A percentile compares a stretch with the other conserved stretches of the same genome.
These are phyloP conservation scores for Felis chaus DNA, from an alignment of 2,113 vertebrate genomes.

Conservation along the genomic window DNA sequence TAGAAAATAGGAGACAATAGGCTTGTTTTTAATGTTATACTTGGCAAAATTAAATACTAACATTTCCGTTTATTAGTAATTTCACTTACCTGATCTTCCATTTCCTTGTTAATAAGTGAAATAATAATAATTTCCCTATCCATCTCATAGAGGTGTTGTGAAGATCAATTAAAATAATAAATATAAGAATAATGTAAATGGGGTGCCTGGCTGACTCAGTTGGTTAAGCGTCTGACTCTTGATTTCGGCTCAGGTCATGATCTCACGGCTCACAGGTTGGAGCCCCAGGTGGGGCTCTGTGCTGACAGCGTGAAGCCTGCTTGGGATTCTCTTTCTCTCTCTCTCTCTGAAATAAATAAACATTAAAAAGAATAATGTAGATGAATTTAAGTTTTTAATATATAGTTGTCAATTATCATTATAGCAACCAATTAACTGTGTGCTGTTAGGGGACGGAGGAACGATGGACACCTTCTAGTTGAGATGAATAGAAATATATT, in stretches of 20 bases:
- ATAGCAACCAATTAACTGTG: background rate
- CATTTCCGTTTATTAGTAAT: background rate
- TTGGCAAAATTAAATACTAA: background rate
- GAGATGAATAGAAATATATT: background rate
- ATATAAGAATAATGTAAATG: background rate
- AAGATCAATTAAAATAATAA: background rate
- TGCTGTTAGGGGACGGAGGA: background rate
- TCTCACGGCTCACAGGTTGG: too few relatives aligned
- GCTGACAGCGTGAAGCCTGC: too few relatives aligned
- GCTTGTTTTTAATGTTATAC: background rate
- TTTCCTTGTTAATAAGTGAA: background rate
- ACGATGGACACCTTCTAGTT: background rate
- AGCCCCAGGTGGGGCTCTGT: too few relatives aligned
- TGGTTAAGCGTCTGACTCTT: too few relatives aligned
- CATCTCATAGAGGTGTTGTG: background rate
- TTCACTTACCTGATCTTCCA: background rate
- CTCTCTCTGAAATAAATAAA: too few relatives aligned
- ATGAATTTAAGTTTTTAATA: background rate
- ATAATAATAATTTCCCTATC: background rate
- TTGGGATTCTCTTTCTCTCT: too few relatives aligned
- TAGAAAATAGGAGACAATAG: background rate
- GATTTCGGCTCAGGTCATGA: too few relatives aligned
- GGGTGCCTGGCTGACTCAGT: too few relatives aligned
- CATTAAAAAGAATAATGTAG: background rate
- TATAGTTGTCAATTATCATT: background rate